Conservation (phyloP, 2,113 vertebrate genomes). For the Sterrhoptilus dennistouni region DNA sequence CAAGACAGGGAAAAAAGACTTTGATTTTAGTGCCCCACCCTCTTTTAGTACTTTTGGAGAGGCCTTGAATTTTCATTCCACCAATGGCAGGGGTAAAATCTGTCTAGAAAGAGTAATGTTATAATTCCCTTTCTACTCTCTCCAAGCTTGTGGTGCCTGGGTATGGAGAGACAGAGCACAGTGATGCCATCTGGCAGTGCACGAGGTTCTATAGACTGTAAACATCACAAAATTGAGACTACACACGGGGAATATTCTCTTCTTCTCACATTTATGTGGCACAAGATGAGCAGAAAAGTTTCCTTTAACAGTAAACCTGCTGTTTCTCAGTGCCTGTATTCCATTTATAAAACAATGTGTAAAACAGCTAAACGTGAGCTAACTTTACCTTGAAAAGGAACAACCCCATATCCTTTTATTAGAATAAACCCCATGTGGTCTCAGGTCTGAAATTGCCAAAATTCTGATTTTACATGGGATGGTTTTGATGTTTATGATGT, state of each 20-base stretch:
- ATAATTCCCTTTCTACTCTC: not conserved
- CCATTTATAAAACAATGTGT: not conserved
- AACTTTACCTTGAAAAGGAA: not conserved
- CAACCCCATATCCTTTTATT: fast-evolving
- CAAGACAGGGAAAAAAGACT: not conserved
- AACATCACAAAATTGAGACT: not conserved
- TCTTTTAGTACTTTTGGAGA: not conserved
- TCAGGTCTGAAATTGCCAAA: not conserved
- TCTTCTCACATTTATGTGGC: not conserved
- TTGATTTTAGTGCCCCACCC: not conserved
- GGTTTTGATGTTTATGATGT: not conserved
- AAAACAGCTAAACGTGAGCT: not conserved
- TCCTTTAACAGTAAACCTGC: not conserved
- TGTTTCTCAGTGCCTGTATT: not conserved
- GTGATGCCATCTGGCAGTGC: not conserved
- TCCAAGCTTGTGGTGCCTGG: fast-evolving
- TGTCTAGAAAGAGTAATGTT: not conserved
- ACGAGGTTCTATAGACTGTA: not conserved
- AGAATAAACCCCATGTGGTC: not conserved
- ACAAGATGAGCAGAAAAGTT: not conserved
- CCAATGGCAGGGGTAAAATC: not conserved
- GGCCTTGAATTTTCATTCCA: not conserved
- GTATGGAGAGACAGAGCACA: not conserved
- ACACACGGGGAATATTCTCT: not conserved
- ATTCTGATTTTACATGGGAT: not conserved